Evolutionary conservation across 2,113 vertebrate species (phyloP).

Genomic region (Pantherophis guttatus): DNA sequence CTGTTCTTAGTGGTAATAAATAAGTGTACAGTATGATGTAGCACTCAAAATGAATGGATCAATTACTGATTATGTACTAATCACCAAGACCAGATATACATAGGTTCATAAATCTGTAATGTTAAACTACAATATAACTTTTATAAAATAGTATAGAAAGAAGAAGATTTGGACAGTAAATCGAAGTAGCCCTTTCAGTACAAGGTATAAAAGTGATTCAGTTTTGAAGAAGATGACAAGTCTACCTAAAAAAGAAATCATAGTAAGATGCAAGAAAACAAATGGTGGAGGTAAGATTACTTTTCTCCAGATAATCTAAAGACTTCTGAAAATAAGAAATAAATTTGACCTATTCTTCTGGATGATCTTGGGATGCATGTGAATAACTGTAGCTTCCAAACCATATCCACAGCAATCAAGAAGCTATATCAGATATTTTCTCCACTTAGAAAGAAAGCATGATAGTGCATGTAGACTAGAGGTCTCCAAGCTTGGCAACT

Average conservation of each 20-base stretch:
- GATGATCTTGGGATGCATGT: neutral
- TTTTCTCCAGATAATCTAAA: neutral
- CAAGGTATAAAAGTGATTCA: neutral
- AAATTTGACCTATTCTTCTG: neutral
- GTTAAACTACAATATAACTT: neutral
- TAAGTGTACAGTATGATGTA: neutral
- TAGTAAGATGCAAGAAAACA: neutral
- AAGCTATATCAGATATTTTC: neutral
- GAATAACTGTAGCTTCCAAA: neutral
- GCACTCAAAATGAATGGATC: neutral
- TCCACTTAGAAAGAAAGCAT: neutral
- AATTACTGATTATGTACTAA: neutral
- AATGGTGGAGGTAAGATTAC: neutral
- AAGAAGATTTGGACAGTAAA: neutral
- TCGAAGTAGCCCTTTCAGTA: neutral
- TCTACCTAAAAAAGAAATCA: neutral
- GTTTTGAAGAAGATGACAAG: neutral
- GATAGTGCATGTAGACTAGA: neutral
- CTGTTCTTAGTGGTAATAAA: neutral
- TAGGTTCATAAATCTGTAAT: neutral
- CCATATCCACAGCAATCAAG: neutral
- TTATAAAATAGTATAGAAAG: neutral
- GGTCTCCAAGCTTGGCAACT: neutral
- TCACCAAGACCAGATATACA: neutral
- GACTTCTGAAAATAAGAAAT: neutral